Evolutionary conservation across 2,888 invertebrate genomes (phyloP).

Genomic region (Unio delphinus): DNA sequence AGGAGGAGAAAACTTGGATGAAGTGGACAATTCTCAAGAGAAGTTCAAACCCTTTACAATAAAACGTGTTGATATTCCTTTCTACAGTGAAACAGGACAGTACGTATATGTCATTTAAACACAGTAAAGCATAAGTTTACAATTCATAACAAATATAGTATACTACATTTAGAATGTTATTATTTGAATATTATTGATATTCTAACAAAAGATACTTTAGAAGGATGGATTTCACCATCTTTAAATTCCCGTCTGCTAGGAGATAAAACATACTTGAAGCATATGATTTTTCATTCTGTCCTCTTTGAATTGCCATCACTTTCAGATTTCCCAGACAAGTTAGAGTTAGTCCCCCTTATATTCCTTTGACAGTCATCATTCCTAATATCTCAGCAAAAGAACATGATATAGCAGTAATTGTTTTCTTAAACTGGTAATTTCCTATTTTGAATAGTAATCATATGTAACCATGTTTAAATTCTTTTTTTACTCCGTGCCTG

Average conservation of each 20-base stretch:
- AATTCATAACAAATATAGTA: not conserved
- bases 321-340: too few relatives aligned
- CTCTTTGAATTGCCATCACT: too few relatives aligned
- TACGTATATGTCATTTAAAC: constrained; percentile 40
- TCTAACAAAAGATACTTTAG: not conserved
- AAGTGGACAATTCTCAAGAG: constrained; percentile 63
- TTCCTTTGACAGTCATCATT: too few relatives aligned
- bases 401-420: not conserved
- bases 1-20: constrained; percentile 62
- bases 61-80: constrained; percentile 59
- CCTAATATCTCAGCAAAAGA: not conserved
- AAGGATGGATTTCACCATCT: not conserved
- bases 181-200: not conserved
- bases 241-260: not conserved
- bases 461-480: too few relatives aligned
- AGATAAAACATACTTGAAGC: too few relatives aligned
- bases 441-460: too few relatives aligned
- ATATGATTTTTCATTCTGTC: too few relatives aligned
- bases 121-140: not conserved
- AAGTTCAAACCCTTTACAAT: constrained; percentile 59
- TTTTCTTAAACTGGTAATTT: not conserved
- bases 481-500: too few relatives aligned
- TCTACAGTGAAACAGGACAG: constrained; percentile 65
- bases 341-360: too few relatives aligned
- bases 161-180: not conserved